Evolutionary conservation across 2,113 vertebrate species (phyloP), one percentile per base, ranked within the genome.

Genomic region (Cyphomyrus discorhynchus): DNA sequence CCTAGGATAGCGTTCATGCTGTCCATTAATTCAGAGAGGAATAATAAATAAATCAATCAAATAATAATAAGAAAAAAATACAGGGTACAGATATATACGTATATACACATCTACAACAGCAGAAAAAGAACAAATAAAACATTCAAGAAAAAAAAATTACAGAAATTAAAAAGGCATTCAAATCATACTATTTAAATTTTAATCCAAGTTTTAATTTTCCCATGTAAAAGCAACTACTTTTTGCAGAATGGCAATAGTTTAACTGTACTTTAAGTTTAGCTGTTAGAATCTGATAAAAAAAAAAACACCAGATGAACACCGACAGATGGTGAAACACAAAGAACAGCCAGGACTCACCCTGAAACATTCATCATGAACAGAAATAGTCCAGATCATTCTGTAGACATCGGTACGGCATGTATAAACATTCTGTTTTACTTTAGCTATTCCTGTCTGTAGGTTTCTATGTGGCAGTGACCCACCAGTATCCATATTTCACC

Each of bases 331-430:
- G 11, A 3, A 39, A 50, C 49, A 53, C 50, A 56, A 27, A 56
- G 10, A 27, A 50, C 46, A 50, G 83, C 47, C 83, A 50, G 80
- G 39, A 84, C 31, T 84, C 24, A 84, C 10, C 24, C 45, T 49
- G 42, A 85, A 39, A 87, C 49, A 52, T 53, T 53, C 47, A 27
- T 87, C 47, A 87, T 35, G 47, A 53, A 10, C 27, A 53, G 27
- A 27, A 86, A 49, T 47, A 86, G n/a, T 87, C 50, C 85, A 56
- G 85, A 53, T 39, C 85, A 56, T n/a, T 31, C n/a, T 87, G 50
- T 5, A 31, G 4, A 39, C 27, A 53, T 87, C n/a, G 50, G 85
- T 87, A 56, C 1, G 85, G 27, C 47, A 21, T 87, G 27, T n/a
- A 53, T 87, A 87, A 87, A 87, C 49, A 87, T 13, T 87, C 1